Base-by-base conservation (phyloP, 30 jellyfish, hydroid and myxozoan genomes). In the Aurelia sp. region DNA sequence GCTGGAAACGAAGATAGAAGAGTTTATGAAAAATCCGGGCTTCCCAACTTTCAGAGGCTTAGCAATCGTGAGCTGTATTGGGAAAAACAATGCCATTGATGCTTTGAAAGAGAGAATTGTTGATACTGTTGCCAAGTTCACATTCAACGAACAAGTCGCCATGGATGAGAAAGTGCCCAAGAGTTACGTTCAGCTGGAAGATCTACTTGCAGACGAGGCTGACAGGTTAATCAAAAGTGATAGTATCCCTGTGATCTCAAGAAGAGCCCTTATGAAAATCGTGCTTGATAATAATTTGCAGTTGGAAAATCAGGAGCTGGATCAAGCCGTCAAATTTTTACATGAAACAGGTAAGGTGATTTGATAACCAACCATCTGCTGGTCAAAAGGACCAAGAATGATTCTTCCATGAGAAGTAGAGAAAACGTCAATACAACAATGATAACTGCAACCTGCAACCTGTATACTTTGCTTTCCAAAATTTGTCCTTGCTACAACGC, bases 171-270 rank as follows among this genome's bases (percentile, higher is more conserved):
- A 77, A 63, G 97, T 95, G 24, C 99, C 99, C 16, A 69, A 89
- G 27, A 85, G 97, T 47, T 95, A 95, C 63, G 99, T 95, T 40
- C 94, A 89, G 74, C 63, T 95, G 51, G 99, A 95, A 51, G 94
- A 85, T 27, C 69, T 89, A 52, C 87, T 95, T 6, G 81, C 71
- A 7, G 84, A 67, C 30, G 97, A 95, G 61, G 96, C 95, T 27
- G 27, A 12, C n/a, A 48, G 52, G 27, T 35, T 79, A 84, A 86
- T 13, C 5, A 63, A 24, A 27, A 76, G 58, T 5, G 76, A 57
- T 0, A 20, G 30, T 44, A 96, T 82, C 10, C 99, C 99, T 10
- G 85, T 90, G 35, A 30, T 85, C 40, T 53, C 95, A n/a, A 78
- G 80, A 75, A 75, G 87, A 8, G 51, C 77, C 31, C 70, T 95